Percentiles rank a stretch among this genome's conserved stretches.
phyloP scores from a whole-genome alignment of 1,140 invertebrate genomes.

The Atta cephalotes region DNA sequence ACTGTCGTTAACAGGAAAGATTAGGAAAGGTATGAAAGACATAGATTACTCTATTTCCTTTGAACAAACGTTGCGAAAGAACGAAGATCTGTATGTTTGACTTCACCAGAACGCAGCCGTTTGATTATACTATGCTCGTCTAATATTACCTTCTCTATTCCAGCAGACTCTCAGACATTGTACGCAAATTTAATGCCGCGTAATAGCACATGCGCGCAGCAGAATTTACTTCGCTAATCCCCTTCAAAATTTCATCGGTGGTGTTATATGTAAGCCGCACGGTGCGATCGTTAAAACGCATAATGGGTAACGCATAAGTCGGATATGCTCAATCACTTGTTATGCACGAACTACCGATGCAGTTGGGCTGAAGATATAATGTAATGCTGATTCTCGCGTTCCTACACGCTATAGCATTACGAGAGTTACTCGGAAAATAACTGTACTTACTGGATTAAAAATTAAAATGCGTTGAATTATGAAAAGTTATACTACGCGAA shows the following conservation, averaged over 20 bases:
- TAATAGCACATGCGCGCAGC: slow-evolving; percentile 62
- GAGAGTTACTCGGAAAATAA: background rate
- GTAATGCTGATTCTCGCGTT: background rate
- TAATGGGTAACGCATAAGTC: slow-evolving; percentile 46
- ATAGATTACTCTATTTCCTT: slow-evolving; percentile 49
- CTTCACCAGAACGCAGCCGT: slow-evolving; percentile 26
- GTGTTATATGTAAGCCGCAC: slow-evolving; percentile 29
- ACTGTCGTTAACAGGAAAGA: slow-evolving; percentile 17
- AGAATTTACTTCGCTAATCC: slow-evolving; percentile 42
- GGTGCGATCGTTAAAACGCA: slow-evolving; percentile 54
- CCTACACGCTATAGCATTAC: background rate
- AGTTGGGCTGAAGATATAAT: background rate
- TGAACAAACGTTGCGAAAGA: slow-evolving; percentile 9
- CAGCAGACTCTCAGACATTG: slow-evolving; percentile 57
- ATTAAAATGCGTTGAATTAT: background rate
- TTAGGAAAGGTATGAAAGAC: slow-evolving; percentile 1
- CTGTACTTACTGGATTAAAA: background rate
- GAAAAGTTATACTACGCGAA: background rate
- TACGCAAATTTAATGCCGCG: slow-evolving; percentile 66
- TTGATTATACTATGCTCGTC: slow-evolving; percentile 41
- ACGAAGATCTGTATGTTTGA: slow-evolving; percentile 43
- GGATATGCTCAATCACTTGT: slow-evolving; percentile 45
- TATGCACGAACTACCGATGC: background rate
- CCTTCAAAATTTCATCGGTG: slow-evolving; percentile 60
- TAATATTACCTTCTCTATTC: slow-evolving; percentile 54